A percentile compares a stretch with the other conserved stretches of the same genome.
phyloP scores from a whole-genome alignment of 1,140 invertebrate species.

The Pseudobourletiella spinata region DNA sequence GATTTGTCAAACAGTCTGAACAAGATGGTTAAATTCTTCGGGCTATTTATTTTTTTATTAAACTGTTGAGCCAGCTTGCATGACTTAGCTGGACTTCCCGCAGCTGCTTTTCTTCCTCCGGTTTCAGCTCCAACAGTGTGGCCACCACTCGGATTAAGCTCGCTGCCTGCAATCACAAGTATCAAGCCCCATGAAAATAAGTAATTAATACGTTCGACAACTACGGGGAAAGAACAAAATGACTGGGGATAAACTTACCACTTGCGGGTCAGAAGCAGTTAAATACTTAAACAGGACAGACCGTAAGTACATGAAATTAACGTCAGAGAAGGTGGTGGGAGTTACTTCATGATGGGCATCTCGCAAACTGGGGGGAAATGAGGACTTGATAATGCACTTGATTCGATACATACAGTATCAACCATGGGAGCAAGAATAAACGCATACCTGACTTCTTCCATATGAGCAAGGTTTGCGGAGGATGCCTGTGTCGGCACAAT shows the following conservation, averaged over 20 bases:
- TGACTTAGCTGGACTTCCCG: constrained; percentile 31
- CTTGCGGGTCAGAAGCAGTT: constrained; percentile 30
- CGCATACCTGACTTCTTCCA: constrained; percentile 24
- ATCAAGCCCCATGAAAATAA: no score
- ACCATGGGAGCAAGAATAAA: not conserved
- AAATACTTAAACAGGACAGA: constrained; percentile 35
- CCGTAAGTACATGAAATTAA: constrained; percentile 33
- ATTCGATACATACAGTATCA: no score
- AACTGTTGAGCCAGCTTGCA: constrained; percentile 1
- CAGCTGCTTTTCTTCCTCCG: constrained; percentile 78
- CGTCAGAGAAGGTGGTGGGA: constrained; percentile 18
- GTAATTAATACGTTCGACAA: no score
- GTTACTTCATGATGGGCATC: constrained; percentile 1
- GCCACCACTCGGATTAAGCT: constrained; percentile 81
- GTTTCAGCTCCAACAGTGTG: constrained; percentile 68
- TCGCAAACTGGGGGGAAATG: not conserved
- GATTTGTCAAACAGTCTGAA: no score
- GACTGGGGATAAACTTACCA: constrained; percentile 26
- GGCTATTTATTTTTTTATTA: constrained; percentile 6
- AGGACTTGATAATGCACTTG: not conserved
- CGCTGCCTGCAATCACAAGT: no score
- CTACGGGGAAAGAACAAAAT: no score
- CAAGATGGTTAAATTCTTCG: no score
- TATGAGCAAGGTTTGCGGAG: constrained; percentile 1
- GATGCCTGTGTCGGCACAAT: not conserved